Evolutionary conservation across 2,888 invertebrate species (phyloP), one percentile per base, ranked within the genome.

Genomic region (Tipula confusa): DNA sequence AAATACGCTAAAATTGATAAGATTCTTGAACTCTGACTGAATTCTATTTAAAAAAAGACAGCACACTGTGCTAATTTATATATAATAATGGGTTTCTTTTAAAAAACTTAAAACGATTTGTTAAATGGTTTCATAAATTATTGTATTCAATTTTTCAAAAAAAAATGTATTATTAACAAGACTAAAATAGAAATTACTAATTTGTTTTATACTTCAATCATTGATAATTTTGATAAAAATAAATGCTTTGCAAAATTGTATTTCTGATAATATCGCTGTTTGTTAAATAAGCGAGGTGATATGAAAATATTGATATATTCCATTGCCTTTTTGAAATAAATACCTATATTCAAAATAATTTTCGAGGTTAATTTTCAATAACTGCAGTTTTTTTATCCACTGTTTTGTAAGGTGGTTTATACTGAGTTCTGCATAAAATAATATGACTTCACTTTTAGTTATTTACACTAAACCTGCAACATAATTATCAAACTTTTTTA

Each of bases 1-100:
- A 64, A 64, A 24, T 64, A 24, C 64, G 64, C 64, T 64, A 64
- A 64, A 64, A 43, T 9, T 64, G 64, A 64, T 64, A 64, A 64
- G 64, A 64, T 24, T 64, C 64, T 64, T 64, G 64, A 64, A 64
- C 64, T 64, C 64, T 64, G 64, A 64, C 64, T 64, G 64, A 64
- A 64, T 64, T 64, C 64, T 64, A 64, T 64, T 64, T 64, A 64
- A 24, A 24, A n/a, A n/a, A 24, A 6, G 64, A 64, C 4, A 18
- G 48, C 48, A 1, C 15, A 18, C 9, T 24, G 64, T 64, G 64
- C 24, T 64, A 64, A 64, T 64, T 64, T 64, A 64, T 64, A n/a
- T n/a, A 24, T 24, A 64, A 64, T 64, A 64, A 64, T 64, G 64
- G 18, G 24, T 64, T 64, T 64, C 18, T 64, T 64, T 64, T 64